A percentile compares a stretch with the other conserved stretches of the same genome.
Evolutionary conservation across 2,797 vertebrate species (phyloP).

Genomic region (Gallinago stenura): DNA sequence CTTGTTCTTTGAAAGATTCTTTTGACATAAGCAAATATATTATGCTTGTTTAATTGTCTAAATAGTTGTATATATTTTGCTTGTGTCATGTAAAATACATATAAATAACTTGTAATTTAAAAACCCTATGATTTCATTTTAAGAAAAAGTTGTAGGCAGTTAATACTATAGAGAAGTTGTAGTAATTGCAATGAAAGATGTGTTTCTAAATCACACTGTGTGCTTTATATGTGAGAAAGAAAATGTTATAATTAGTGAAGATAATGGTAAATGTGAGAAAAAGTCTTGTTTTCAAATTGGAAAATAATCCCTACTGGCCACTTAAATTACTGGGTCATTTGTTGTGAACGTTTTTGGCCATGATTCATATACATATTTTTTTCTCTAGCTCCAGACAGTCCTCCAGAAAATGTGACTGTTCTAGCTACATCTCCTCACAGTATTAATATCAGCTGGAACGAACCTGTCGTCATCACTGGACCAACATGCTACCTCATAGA

Average conservation of each 20-base stretch:
- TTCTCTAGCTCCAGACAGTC: constrained; percentile 88
- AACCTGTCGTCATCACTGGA: constrained; percentile 89
- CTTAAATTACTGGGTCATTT: background rate
- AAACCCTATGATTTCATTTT: background rate
- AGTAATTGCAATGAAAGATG: background rate
- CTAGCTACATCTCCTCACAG: constrained; percentile 83
- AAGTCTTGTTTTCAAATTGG: background rate
- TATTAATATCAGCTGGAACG: constrained; percentile 87
- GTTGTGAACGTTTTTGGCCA: background rate
- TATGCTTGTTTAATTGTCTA: background rate
- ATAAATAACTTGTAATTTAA: background rate
- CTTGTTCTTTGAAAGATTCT: background rate
- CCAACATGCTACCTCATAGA: constrained; percentile 92
- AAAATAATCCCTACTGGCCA: background rate
- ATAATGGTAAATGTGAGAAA: background rate
- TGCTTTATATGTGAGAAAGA: background rate
- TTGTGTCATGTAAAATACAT: background rate
- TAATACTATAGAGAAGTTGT: background rate
- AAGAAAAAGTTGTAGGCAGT: background rate
- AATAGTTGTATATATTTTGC: background rate
- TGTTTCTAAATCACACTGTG: background rate
- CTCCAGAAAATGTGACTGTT: constrained; percentile 86
- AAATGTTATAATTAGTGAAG: background rate
- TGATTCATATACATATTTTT: background rate
- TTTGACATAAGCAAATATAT: background rate